These are phyloP conservation scores for Dendrocincla fuliginosa DNA, from an alignment of 2,797 vertebrate species.

Conservation along the genomic window DNA sequence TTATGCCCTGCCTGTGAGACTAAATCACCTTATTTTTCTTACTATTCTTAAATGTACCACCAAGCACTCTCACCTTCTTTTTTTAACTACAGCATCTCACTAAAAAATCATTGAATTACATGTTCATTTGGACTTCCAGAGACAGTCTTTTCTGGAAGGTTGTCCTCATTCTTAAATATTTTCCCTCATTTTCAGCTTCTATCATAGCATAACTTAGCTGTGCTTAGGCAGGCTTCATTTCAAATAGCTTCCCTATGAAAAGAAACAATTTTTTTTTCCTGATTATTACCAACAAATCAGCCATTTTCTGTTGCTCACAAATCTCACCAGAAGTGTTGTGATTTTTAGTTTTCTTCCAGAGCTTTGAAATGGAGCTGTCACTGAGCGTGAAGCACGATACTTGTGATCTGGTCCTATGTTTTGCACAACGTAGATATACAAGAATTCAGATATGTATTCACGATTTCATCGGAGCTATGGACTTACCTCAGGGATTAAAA, in stretches of 20 bases:
- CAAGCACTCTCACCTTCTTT: accelerated
- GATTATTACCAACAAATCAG: neutral
- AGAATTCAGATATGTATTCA: neutral
- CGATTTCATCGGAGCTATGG: neutral
- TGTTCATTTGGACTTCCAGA: neutral
- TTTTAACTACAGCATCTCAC: neutral
- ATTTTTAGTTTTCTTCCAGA: neutral
- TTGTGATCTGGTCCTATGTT: neutral
- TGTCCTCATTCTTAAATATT: neutral
- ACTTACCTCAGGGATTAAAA: neutral
- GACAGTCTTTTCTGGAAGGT: neutral
- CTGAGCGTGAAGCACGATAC: neutral
- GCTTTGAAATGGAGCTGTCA: neutral
- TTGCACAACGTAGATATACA: neutral
- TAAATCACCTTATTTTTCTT: neutral
- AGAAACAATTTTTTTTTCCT: neutral
- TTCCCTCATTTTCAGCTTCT: neutral
- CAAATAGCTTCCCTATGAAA: neutral
- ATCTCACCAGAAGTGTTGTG: neutral
- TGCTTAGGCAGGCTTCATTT: neutral
- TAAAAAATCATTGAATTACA: neutral
- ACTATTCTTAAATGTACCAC: neutral
- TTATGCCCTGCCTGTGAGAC: neutral
- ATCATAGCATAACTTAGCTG: neutral
- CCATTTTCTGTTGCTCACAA: neutral